These are phyloP conservation scores for Pterostichus madidus DNA, from an alignment of 2,888 invertebrate species.

Conservation along the genomic window DNA sequence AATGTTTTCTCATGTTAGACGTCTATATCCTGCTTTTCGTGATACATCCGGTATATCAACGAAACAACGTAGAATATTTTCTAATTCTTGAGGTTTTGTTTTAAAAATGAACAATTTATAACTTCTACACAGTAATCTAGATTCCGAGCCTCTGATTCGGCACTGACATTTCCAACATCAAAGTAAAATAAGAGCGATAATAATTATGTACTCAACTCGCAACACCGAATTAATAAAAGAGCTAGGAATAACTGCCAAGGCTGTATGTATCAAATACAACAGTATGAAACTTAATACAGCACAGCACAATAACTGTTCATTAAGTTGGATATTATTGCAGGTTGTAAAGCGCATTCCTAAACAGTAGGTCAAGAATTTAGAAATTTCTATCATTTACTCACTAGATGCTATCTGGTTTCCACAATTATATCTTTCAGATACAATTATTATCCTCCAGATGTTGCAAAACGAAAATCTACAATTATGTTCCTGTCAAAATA, in stretches of 20 bases:
- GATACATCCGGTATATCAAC: no score
- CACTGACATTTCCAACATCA: no score
- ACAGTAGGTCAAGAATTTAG: slow-evolving; percentile 32
- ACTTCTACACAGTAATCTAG: no score
- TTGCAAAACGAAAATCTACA: not conserved
- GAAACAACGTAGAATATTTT: no score
- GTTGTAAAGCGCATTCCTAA: slow-evolving; percentile 1
- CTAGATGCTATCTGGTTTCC: slow-evolving; percentile 8
- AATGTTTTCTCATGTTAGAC: no score
- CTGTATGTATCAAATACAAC: slow-evolving; percentile 11
- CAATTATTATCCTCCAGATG: not conserved
- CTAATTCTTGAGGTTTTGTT: no score
- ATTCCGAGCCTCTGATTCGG: no score
- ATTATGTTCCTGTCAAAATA: not conserved
- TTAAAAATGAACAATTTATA: no score
- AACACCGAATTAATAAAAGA: no score
- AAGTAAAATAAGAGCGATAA: no score
- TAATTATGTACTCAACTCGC: no score
- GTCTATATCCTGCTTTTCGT: no score
- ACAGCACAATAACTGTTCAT: slow-evolving; percentile 33
- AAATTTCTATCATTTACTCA: not conserved
- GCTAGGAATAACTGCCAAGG: slow-evolving; percentile 1
- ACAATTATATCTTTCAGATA: slow-evolving; percentile 5
- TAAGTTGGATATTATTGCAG: slow-evolving; percentile 15
- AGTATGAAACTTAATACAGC: slow-evolving; percentile 21